Evolutionary conservation across 2,797 vertebrate genomes (phyloP), one percentile per base, ranked within the genome.

Genomic region (Dermochelys coriacea): DNA sequence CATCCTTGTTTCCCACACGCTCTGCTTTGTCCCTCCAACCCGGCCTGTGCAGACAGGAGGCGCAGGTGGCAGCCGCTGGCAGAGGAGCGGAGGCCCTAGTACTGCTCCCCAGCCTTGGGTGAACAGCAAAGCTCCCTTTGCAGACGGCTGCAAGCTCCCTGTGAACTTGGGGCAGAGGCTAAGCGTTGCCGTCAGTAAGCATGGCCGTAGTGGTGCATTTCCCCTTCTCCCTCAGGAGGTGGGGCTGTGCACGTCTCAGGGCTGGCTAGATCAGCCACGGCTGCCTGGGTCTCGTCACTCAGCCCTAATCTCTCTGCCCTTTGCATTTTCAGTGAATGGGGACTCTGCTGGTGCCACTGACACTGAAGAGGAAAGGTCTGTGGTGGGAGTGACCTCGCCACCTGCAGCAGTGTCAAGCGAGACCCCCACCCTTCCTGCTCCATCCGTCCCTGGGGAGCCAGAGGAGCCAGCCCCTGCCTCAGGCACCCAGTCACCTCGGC

Each of bases 261-360:
- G 34, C 61, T 34, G 18, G 29, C 80, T 21, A 4, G 47, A 2
- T 47, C 68, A 27, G 50, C n/a, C 4, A 57, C 2, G 31, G 6
- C 27, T 21, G 45, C 80, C 4, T 16, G 0, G 12, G 37, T 19
- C 52, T 31, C 81, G 29, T 78, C 6, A 16, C 51, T 18, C 80
- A 45, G 12, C 27, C 68, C 82, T 92, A 18, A 95, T 2, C 1
- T 1, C 11, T 80, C 49, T 87, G 50, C 71, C 45, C 88, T 97
- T 8, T 97, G 52, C 88, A 41, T 90, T 96, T 71, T 2, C 97
- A 99, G 99, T 98, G 98, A 99, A 98, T 15, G 98, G 98, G 0
- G 99, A 99, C 1, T 52, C 97, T 0, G 31, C 59, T 3, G 77
- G 55, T 3, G 95, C 98, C 2, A 97, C 96, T 5, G 98, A 98